Conservation (phyloP, 2,113 vertebrate species). For the Zingel zingel region DNA sequence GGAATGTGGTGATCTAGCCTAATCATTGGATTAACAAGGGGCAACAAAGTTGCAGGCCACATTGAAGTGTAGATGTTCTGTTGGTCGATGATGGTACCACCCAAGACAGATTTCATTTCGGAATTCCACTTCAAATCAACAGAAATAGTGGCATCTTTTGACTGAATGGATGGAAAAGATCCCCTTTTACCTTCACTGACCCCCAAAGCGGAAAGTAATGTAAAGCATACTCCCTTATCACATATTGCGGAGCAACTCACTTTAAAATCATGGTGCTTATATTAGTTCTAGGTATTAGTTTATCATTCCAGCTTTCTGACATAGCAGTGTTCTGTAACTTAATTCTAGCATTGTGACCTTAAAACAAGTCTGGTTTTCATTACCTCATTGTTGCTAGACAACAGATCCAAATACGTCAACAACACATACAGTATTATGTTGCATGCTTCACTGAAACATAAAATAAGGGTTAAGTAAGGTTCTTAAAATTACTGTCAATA, state of each 20-base stretch:
- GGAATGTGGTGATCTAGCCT: background rate
- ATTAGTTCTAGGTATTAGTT: background rate
- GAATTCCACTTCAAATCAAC: background rate
- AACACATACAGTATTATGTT: background rate
- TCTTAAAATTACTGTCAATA: constrained; percentile 9
- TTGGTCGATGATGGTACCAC: background rate
- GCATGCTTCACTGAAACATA: constrained; percentile 20
- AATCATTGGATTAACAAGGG: constrained; percentile 1
- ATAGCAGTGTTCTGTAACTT: constrained; percentile 6
- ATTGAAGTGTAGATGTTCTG: background rate
- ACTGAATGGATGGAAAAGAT: background rate
- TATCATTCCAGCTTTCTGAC: background rate
- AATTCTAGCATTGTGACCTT: constrained; percentile 25
- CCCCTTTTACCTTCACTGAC: background rate
- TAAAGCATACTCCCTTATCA: background rate
- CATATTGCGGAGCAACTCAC: background rate
- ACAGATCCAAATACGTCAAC: constrained; percentile 43
- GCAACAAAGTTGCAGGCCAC: background rate
- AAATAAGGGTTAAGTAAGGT: constrained; percentile 4
- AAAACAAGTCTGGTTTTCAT: constrained; percentile 57
- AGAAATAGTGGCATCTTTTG: background rate
- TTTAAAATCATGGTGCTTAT: constrained; percentile 1
- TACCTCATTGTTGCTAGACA: constrained; percentile 48
- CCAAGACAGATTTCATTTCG: background rate
- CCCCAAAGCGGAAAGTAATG: background rate